Conservation (phyloP, 2,113 vertebrate genomes). For the Polypterus senegalus region DNA sequence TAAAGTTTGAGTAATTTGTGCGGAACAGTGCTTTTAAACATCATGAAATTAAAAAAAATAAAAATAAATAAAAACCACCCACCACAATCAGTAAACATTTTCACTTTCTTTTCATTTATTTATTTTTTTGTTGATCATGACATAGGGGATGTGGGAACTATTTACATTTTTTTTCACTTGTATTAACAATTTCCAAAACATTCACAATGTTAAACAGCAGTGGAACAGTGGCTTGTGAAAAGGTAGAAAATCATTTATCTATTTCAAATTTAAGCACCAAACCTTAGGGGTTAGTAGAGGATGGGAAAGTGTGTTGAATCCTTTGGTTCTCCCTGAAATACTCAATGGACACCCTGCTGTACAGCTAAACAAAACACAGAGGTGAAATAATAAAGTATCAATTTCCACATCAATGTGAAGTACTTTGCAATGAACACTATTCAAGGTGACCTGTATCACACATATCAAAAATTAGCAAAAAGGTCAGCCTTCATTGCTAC, state of each 20-base stretch:
- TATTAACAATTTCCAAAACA: background rate
- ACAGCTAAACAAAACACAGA: background rate
- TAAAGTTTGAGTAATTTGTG: background rate
- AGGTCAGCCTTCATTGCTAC: too few relatives aligned
- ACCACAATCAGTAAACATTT: background rate
- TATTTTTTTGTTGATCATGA: background rate
- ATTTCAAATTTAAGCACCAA: background rate
- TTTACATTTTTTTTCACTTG: conserved; percentile 3
- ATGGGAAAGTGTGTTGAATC: background rate
- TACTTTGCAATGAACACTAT: background rate
- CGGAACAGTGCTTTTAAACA: background rate
- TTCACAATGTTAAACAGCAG: conserved; percentile 1
- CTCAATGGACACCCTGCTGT: background rate
- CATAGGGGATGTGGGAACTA: background rate
- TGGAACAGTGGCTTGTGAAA: background rate
- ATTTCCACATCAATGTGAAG: background rate
- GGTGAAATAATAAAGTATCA: background rate
- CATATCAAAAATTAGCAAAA: too few relatives aligned
- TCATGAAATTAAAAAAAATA: background rate
- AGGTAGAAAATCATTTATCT: background rate
- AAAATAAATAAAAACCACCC: background rate
- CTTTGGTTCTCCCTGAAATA: background rate
- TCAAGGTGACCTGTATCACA: too few relatives aligned
- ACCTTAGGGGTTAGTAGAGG: background rate
- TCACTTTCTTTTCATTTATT: background rate